Conservation (phyloP, 2,888 invertebrate species). For the Acanthosepion lycidas region DNA sequence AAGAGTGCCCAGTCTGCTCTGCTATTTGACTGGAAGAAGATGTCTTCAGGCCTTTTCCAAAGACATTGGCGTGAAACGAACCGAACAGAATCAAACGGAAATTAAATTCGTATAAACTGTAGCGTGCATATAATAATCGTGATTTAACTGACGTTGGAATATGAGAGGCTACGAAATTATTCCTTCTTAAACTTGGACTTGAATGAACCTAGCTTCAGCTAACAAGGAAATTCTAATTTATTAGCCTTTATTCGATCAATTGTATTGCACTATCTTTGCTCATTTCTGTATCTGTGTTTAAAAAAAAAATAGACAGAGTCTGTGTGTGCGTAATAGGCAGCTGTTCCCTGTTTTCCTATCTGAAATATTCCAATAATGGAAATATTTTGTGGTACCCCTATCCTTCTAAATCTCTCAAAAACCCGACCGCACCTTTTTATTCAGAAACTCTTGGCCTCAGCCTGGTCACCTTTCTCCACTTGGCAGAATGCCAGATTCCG, state of each 20-base stretch:
- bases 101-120: no score
- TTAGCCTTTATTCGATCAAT: not conserved
- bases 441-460: not conserved
- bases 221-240: not conserved
- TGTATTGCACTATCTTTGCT: not conserved
- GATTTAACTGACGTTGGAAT: no score
- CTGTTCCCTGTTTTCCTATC: no score
- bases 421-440: not conserved
- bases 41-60: no score
- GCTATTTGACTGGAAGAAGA: no score
- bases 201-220: not conserved
- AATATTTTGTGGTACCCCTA: not conserved
- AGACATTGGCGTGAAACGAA: no score
- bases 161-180: not conserved
- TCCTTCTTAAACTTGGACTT: not conserved
- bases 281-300: not conserved
- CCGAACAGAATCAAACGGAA: no score
- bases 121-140: no score
- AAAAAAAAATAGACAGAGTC: no score
- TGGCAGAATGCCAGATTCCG: not conserved
- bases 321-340: no score
- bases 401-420: not conserved
- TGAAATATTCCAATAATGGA: not conserved
- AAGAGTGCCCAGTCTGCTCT: no score
- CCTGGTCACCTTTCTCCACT: slow-evolving; percentile 4